Percentiles rank a stretch among this genome's conserved stretches.
Evolutionary conservation across 53 echinoderm and acorn worm species (phyloP).

Genomic region (Echinarachnius parma): DNA sequence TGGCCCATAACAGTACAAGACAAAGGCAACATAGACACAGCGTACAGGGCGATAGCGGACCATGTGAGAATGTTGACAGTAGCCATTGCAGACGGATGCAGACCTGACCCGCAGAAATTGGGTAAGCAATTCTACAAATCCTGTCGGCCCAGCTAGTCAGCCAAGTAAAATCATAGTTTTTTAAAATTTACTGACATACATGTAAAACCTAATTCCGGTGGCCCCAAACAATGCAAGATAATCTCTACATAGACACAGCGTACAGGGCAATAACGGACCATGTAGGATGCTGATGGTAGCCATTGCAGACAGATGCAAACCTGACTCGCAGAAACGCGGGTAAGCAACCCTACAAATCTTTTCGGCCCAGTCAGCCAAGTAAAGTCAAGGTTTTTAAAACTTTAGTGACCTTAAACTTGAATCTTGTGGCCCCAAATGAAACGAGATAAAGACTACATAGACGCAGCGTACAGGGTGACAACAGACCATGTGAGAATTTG

Average conservation of each 20-base stretch:
- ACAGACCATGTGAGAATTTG: constrained; percentile 92
- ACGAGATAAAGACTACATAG: constrained; percentile 60
- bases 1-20: too few species aligned
- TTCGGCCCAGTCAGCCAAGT: too few species aligned
- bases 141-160: too few species aligned
- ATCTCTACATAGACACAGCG: constrained; percentile 71
- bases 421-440: too few species aligned
- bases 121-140: constrained; percentile 54
- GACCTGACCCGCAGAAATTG: constrained; percentile 80
- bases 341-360: constrained; percentile 37
- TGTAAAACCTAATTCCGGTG: too few species aligned
- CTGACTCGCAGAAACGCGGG: constrained; percentile 86
- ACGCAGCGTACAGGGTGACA: constrained; percentile 85
- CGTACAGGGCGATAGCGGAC: constrained; percentile 85
- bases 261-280: constrained; percentile 90
- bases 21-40: constrained; percentile 65
- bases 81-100: constrained; percentile 81
- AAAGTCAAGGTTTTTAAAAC: too few species aligned
- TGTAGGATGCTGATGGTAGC: constrained; percentile 83
- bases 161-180: too few species aligned
- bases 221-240: too few species aligned
- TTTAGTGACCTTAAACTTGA: too few species aligned
- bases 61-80: constrained; percentile 93
- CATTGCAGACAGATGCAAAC: constrained; percentile 82
- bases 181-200: too few species aligned